Conservation (phyloP, 2,797 vertebrate species). For the Arrhamphus sclerolepis region DNA sequence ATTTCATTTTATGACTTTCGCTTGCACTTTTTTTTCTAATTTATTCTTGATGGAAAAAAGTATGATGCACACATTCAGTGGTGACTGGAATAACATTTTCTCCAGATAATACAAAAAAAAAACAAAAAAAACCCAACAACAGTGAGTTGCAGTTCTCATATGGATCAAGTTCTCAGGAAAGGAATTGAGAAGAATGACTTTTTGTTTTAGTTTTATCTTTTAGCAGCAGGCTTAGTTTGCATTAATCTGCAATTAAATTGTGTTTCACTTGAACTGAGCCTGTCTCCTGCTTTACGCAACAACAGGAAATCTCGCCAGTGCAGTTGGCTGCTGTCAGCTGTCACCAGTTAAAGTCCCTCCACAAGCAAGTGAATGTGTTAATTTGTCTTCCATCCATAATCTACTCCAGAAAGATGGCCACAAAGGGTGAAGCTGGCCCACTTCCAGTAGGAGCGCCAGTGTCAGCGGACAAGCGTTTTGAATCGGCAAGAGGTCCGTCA, state of each 20-base stretch:
- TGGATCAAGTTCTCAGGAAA: no score
- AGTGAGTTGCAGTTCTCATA: no score
- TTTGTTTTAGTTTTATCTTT: constrained; percentile 33
- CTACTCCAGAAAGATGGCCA: constrained; percentile 56
- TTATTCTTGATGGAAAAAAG: no score
- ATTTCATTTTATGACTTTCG: no score
- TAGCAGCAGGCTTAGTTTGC: constrained; percentile 32
- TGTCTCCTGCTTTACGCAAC: constrained; percentile 41
- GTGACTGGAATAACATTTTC: no score
- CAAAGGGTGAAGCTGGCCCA: constrained; percentile 51
- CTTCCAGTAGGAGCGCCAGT: constrained; percentile 52
- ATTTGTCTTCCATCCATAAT: constrained; percentile 61
- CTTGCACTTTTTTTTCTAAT: no score
- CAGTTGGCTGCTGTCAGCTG: constrained; percentile 36
- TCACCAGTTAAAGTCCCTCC: constrained; percentile 50
- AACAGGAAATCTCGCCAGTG: constrained; percentile 31
- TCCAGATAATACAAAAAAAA: no score
- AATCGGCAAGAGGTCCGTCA: constrained; percentile 62
- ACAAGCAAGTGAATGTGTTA: constrained; percentile 43
- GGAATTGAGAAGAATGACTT: no score
- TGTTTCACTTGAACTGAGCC: constrained; percentile 34
- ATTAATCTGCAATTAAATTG: constrained; percentile 27
- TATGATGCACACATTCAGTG: no score
- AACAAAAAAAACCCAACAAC: no score
- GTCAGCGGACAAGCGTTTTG: constrained; percentile 56